Percentiles rank a stretch among this genome's conserved stretches.
Evolutionary conservation across 2,888 invertebrate genomes (phyloP).

Genomic region (Acleris holmiana): DNA sequence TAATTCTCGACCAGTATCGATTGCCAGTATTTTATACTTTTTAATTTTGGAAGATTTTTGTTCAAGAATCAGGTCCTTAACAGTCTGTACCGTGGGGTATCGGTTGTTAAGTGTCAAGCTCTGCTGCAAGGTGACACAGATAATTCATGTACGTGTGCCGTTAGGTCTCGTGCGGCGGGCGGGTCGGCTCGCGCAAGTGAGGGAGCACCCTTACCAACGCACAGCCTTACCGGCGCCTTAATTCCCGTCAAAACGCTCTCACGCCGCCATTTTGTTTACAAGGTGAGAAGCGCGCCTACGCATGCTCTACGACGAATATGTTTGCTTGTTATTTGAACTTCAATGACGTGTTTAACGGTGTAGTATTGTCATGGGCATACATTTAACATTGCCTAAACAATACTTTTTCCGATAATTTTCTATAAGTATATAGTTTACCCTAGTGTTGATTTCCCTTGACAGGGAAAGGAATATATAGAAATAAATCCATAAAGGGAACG

Average conservation of each 20-base stretch:
- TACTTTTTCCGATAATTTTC: not conserved
- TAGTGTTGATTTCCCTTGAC: not conserved
- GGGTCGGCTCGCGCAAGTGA: conserved; percentile 93
- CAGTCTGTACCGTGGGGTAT: not conserved
- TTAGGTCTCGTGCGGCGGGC: conserved; percentile 94
- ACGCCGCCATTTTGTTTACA: conserved; percentile 82
- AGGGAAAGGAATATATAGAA: too few species aligned
- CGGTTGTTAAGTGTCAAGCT: conserved; percentile 29
- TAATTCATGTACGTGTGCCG: conserved; percentile 80
- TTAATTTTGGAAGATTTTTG: conserved; percentile 9
- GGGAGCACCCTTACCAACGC: conserved; percentile 99
- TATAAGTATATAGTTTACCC: not conserved
- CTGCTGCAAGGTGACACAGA: conserved; percentile 52
- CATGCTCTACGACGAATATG: conserved; percentile 66
- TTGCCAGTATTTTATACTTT: conserved; percentile 36
- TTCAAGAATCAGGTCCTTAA: not conserved
- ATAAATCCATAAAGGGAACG: too few species aligned
- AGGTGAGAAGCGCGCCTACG: conserved; percentile 81
- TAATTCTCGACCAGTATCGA: conserved; percentile 39
- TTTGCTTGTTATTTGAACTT: conserved; percentile 56
- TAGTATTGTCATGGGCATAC: too few species aligned
- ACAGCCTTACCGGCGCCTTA: conserved; percentile 90
- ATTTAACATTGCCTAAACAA: too few species aligned
- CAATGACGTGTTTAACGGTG: not conserved
- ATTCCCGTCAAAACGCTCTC: conserved; percentile 77